Evolutionary conservation across 2,888 invertebrate species (phyloP).

Genomic region (Thymelicus lineola): DNA sequence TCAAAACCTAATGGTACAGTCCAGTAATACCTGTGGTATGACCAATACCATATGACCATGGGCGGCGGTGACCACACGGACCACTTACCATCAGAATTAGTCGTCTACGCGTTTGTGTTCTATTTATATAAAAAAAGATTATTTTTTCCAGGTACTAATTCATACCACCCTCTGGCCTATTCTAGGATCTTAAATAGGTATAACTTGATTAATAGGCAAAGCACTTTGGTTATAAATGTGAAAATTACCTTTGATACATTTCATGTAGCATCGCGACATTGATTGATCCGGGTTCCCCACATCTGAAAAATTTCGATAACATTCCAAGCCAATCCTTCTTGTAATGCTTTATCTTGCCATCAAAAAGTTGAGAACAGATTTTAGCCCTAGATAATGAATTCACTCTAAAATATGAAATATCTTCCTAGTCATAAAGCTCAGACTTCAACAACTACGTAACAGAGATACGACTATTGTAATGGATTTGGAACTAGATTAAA

Average conservation of each 20-base stretch:
- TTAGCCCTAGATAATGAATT: not conserved
- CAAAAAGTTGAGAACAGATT: constrained; percentile 9
- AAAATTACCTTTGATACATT: not conserved
- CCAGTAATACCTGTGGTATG: no score
- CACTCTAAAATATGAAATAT: not conserved
- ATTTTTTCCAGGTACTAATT: no score
- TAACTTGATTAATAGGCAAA: no score
- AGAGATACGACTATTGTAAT: not conserved
- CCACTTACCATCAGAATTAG: no score
- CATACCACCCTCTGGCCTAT: no score
- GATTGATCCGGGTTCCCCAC: constrained; percentile 1
- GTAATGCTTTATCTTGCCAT: constrained; percentile 10
- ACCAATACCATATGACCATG: no score
- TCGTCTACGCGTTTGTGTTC: no score
- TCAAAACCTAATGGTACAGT: no score
- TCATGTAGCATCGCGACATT: constrained; percentile 6
- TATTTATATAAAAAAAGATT: no score
- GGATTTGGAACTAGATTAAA: not conserved
- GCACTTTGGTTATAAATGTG: not conserved
- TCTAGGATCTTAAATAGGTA: no score
- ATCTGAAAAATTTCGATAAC: constrained; percentile 13
- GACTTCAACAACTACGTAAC: not conserved
- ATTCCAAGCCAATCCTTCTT: constrained; percentile 15
- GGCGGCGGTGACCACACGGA: no score
- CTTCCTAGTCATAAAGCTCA: not conserved